Evolutionary conservation across 2,888 invertebrate species (phyloP).

Genomic region (Harpagoxenus sublaevis): DNA sequence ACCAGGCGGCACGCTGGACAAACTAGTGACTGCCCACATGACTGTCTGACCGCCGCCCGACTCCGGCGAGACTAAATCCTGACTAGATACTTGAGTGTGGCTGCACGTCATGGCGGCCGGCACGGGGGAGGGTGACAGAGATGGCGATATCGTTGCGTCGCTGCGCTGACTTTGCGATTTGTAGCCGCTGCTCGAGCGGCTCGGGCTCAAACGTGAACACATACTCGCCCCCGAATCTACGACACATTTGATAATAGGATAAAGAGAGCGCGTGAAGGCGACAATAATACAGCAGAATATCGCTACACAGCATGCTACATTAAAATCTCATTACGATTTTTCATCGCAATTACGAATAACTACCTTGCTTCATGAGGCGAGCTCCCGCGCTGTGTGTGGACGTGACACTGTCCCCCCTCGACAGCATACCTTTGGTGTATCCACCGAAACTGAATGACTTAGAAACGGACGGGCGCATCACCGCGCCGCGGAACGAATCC

Average conservation of each 20-base stretch:
- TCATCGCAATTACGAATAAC: background rate
- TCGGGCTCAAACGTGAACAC: conserved; percentile 90
- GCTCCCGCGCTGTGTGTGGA: conserved; percentile 89
- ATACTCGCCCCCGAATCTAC: conserved; percentile 89
- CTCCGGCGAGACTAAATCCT: conserved; percentile 80
- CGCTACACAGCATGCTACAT: background rate
- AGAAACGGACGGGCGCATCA: conserved; percentile 88
- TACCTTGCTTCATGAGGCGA: conserved; percentile 93
- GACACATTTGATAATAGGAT: conserved; percentile 16
- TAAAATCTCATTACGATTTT: background rate
- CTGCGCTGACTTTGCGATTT: conserved; percentile 91
- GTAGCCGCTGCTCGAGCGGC: conserved; percentile 90
- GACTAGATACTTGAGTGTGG: conserved; percentile 84
- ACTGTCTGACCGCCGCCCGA: conserved; percentile 86
- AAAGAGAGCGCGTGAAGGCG: background rate
- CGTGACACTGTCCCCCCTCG: conserved; percentile 89
- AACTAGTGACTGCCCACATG: conserved; percentile 96
- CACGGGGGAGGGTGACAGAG: conserved; percentile 84
- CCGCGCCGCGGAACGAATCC: conserved; percentile 86
- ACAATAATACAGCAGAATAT: background rate
- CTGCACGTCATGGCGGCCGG: conserved; percentile 79
- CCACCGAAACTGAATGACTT: conserved; percentile 97
- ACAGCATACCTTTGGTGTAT: conserved; percentile 89
- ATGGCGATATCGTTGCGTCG: conserved; percentile 83
- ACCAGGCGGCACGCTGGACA: conserved; percentile 94